Evolutionary conservation across 2,797 vertebrate species (phyloP).

Genomic region (Tapera naevia): DNA sequence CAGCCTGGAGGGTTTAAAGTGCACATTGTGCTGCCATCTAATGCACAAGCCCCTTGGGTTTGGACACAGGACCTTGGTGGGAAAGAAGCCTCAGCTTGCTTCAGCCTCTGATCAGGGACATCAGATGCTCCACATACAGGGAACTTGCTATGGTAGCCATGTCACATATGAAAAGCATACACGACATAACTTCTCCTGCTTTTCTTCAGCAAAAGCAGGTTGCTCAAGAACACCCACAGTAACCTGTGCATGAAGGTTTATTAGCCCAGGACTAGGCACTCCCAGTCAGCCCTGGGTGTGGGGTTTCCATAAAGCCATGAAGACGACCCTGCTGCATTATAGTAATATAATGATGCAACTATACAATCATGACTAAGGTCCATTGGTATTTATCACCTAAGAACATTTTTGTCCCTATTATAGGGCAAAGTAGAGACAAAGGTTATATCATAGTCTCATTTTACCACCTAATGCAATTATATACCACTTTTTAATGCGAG

Average conservation of each 20-base stretch:
- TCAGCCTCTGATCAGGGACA: not conserved
- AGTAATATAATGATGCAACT: not conserved
- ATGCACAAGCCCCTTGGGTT: accelerated
- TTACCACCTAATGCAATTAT: not conserved
- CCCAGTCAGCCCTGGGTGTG: not conserved
- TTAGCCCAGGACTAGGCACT: not conserved
- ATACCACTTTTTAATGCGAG: not conserved
- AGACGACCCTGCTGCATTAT: not conserved
- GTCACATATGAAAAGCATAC: not conserved
- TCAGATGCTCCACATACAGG: not conserved
- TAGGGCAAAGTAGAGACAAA: not conserved
- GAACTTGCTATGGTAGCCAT: not conserved
- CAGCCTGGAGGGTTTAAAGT: not conserved
- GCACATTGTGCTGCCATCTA: not conserved
- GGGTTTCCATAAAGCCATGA: not conserved
- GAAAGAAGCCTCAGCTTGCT: not conserved
- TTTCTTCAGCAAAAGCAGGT: not conserved
- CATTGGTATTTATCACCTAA: not conserved
- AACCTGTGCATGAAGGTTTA: not conserved
- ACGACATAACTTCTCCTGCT: not conserved
- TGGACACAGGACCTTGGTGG: accelerated
- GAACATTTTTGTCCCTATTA: not conserved
- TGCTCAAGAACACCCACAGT: not conserved
- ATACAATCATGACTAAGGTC: not conserved
- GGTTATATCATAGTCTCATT: not conserved